These are phyloP conservation scores for Latrodectus geometricus DNA, from an alignment of 1,140 invertebrate genomes.

Conservation along the genomic window DNA sequence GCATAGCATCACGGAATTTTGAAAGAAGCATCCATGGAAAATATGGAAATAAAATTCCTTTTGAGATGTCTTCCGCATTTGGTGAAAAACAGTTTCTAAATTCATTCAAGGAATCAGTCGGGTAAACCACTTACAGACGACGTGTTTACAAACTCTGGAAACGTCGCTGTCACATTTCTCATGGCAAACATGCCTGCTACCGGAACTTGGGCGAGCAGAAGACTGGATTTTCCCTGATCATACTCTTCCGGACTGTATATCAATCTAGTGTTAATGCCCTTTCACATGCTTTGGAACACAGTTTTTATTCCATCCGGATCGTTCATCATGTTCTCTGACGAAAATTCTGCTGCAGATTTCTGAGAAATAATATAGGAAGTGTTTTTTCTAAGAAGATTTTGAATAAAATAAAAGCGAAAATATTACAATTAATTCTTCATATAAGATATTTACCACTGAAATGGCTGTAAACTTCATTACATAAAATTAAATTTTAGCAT, in stretches of 20 bases:
- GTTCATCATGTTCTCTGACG: neutral
- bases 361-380: no score
- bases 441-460: no score
- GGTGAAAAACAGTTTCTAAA: neutral
- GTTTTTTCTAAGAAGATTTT: no score
- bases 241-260: constrained; percentile 31
- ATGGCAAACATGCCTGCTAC: constrained; percentile 1
- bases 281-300: neutral
- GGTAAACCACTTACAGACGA: neutral
- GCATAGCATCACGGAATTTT: no score
- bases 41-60: no score
- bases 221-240: constrained; percentile 19
- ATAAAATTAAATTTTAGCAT: no score
- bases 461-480: no score
- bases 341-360: no score
- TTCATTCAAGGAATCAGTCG: neutral
- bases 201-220: constrained; percentile 5
- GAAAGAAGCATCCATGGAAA: no score
- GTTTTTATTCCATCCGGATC: neutral
- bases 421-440: no score
- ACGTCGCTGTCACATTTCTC: constrained; percentile 20
- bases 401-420: no score
- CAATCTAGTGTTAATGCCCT: constrained; percentile 36
- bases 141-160: neutral
- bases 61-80: no score